Conservation (phyloP, 2,113 vertebrate genomes). For the Triplophysa tibetana region DNA sequence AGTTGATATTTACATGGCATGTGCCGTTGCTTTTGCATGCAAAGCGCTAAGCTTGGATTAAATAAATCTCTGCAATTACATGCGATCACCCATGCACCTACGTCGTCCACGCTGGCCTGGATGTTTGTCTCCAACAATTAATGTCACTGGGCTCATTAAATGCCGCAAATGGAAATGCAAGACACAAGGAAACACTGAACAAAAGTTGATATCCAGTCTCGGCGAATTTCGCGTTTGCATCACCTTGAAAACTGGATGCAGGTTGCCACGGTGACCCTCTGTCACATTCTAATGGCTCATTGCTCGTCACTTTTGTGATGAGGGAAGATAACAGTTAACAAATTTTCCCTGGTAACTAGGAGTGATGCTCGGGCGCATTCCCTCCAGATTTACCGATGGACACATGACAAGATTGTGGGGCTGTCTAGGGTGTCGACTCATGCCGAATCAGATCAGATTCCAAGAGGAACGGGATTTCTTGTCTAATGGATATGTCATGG, state of each 20-base stretch:
- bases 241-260: slow-evolving; percentile 27
- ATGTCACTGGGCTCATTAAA: slow-evolving; percentile 69
- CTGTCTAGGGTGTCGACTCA: slow-evolving; percentile 51
- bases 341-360: slow-evolving; percentile 21
- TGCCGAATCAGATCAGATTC: slow-evolving; percentile 38
- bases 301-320: slow-evolving; percentile 27
- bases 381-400: slow-evolving; percentile 28
- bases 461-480: slow-evolving; percentile 48
- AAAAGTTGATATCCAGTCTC: slow-evolving; percentile 4
- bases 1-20: slow-evolving; percentile 76
- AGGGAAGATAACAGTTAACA: slow-evolving; percentile 42
- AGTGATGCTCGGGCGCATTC: background rate
- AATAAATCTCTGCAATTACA: slow-evolving; percentile 73
- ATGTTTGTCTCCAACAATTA: slow-evolving; percentile 60
- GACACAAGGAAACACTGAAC: slow-evolving; percentile 37
- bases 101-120: slow-evolving; percentile 58
- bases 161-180: slow-evolving; percentile 51
- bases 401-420: slow-evolving; percentile 25
- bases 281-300: slow-evolving; percentile 38
- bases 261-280: slow-evolving; percentile 33
- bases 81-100: slow-evolving; percentile 64
- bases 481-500: slow-evolving; percentile 56
- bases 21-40: slow-evolving; percentile 52
- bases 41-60: slow-evolving; percentile 69
- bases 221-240: slow-evolving; percentile 17